Evolutionary conservation across 2,888 invertebrate genomes (phyloP).

Genomic region (Drosophila vallismaia): DNA sequence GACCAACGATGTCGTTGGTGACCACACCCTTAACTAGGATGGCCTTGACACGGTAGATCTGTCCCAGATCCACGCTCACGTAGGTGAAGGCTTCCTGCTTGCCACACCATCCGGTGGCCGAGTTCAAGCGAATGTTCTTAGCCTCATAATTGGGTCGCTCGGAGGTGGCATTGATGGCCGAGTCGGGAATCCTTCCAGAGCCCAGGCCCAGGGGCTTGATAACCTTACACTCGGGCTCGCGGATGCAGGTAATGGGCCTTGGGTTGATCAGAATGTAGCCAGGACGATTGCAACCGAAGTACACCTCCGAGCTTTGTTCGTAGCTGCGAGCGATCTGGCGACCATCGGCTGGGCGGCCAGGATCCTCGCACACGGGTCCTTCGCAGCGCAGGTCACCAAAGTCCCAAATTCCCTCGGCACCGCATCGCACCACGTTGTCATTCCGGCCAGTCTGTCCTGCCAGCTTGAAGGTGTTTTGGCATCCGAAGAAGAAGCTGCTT

Average conservation of each 20-base stretch:
- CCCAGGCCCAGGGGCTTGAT: conserved; percentile 95
- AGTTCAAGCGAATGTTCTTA: conserved; percentile 93
- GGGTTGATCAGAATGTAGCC: conserved; percentile 97
- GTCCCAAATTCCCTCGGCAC: conserved; percentile 97
- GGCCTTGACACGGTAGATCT: conserved; percentile 95
- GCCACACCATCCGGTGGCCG: conserved; percentile 98
- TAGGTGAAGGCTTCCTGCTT: conserved; percentile 98
- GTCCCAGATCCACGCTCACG: conserved; percentile 96
- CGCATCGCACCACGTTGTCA: conserved; percentile 96
- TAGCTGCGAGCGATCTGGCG: conserved; percentile 92
- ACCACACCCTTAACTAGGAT: conserved; percentile 97
- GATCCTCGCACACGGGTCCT: conserved; percentile 98
- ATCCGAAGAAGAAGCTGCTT: conserved; percentile 97
- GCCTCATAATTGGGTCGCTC: conserved; percentile 97
- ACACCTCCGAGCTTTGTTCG: conserved; percentile 95
- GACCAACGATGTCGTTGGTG: conserved; percentile 96
- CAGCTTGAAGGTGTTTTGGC: conserved; percentile 96
- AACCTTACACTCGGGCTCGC: conserved; percentile 97
- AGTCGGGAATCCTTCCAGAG: conserved; percentile 96
- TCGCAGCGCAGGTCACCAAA: conserved; percentile 97
- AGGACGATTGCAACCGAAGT: conserved; percentile 94
- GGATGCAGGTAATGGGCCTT: conserved; percentile 93
- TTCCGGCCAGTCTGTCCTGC: conserved; percentile 96
- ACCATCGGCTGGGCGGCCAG: conserved; percentile 96
- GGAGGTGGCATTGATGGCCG: conserved; percentile 97